phyloP scores from a whole-genome alignment of 2,888 invertebrate species.

The Drosophila imparisetae region DNA sequence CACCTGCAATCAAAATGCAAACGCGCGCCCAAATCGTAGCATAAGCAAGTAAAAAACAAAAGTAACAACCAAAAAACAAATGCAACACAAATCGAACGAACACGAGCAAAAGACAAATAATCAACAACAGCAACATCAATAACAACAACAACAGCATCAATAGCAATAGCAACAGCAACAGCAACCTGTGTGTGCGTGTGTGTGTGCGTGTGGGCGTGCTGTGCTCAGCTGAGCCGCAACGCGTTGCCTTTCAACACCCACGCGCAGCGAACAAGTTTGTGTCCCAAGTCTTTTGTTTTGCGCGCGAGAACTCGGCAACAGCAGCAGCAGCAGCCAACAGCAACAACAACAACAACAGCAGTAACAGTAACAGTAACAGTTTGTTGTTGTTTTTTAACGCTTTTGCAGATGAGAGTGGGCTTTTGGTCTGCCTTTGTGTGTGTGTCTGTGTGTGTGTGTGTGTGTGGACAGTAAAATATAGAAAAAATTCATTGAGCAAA shows the following conservation, averaged over 20 bases:
- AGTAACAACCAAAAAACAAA: slow-evolving; percentile 27
- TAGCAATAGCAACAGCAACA: slow-evolving; percentile 38
- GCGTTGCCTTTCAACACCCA: slow-evolving; percentile 73
- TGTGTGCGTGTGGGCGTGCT: slow-evolving; percentile 63
- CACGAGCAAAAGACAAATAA: slow-evolving; percentile 48
- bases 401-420: slow-evolving; percentile 59
- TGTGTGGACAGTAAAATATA: slow-evolving; percentile 21
- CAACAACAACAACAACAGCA: slow-evolving; percentile 26
- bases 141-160: slow-evolving; percentile 33
- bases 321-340: slow-evolving; percentile 23
- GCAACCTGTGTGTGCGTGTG: slow-evolving; percentile 8
- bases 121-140: slow-evolving; percentile 34
- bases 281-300: slow-evolving; percentile 79
- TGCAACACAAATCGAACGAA: slow-evolving; percentile 54
- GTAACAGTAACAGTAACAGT: slow-evolving; percentile 20
- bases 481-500: slow-evolving; percentile 69
- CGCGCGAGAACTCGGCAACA: slow-evolving; percentile 56
- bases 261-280: slow-evolving; percentile 73
- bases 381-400: slow-evolving; percentile 54
- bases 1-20: slow-evolving; percentile 62
- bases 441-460: slow-evolving; percentile 27
- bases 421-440: slow-evolving; percentile 12
- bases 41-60: slow-evolving; percentile 9
- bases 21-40: slow-evolving; percentile 46
- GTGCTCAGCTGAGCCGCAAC: slow-evolving; percentile 50